Base-by-base conservation (phyloP, 2,113 vertebrate species). In the Halichoerus grypus region DNA sequence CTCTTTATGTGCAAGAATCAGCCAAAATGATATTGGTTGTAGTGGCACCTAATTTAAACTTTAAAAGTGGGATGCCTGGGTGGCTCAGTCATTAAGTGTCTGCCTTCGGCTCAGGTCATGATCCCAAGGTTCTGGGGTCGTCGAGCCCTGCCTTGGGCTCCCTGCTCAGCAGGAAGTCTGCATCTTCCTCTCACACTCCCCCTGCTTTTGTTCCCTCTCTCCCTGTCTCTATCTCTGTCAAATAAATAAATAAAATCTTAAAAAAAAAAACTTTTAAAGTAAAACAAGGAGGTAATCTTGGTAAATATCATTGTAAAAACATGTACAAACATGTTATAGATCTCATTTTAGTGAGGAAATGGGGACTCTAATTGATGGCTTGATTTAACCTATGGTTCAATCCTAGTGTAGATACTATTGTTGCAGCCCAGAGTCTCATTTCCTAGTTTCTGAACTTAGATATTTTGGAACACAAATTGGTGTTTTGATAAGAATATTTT, bases 1-100 rank as follows among this genome's bases (percentile, higher is more conserved):
- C 26, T 74, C 26, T 77, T 33, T 67, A 51, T 55, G 53, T 83
- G 26, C 26, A 91, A 91, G 18, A 42, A 93, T 93, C 39, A 82
- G 59, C 65, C 72, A 87, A 82, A 80, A 36, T 16, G 76, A 19
- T 57, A 71, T 57, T 82, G 21, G 5, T 82, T 96, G 51, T 59
- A 51, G 39, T 69, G 65, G 26, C 74, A 87, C 31, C 65, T 88
- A 53, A 83, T 79, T 95, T 87, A 92, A 97, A 28, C 53, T 92
- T 92, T 67, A 67, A 67, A 67, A 67, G 14, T 33, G 28, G 14
- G 63, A 14, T 0, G 1, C 31, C 28, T 67, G 14, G 6, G 31
- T 16, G 6, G 15, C 31, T 67, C 31, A 63, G 26, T 63, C 12
- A 1, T 63, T 63, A 63, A 63, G 63, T 6, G 16, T 67, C 31